Evolutionary conservation across 2,113 vertebrate species (phyloP).

Genomic region (Triplophysa siluroides): DNA sequence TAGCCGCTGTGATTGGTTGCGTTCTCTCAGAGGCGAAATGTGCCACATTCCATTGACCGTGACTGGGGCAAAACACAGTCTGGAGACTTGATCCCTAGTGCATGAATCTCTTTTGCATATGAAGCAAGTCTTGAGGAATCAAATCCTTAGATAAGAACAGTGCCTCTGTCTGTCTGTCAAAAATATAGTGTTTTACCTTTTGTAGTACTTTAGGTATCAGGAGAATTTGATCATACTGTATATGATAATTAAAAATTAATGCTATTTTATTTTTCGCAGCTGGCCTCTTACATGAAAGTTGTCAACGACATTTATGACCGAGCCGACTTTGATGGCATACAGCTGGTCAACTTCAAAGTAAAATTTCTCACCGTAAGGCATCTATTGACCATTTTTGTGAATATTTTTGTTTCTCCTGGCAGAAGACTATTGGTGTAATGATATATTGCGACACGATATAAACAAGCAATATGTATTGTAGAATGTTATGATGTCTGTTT

Average conservation of each 20-base stretch:
- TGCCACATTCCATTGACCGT: constrained; percentile 6
- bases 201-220: too few species aligned
- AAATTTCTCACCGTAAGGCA: constrained; percentile 76
- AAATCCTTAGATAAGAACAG: constrained; percentile 11
- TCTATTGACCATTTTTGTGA: background rate
- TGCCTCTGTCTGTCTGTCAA: too few species aligned
- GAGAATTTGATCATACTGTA: too few species aligned
- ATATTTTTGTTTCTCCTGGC: too few species aligned
- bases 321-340: constrained; percentile 73
- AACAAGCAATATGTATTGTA: too few species aligned
- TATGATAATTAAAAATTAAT: background rate
- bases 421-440: too few species aligned
- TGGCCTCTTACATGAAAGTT: constrained; percentile 72
- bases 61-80: constrained; percentile 22
- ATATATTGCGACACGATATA: too few species aligned
- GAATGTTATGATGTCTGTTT: too few species aligned
- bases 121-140: constrained; percentile 7
- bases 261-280: constrained; percentile 59
- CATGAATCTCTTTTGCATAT: constrained; percentile 1
- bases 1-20: background rate
- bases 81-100: background rate
- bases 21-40: background rate
- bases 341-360: constrained; percentile 80
- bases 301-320: constrained; percentile 78
- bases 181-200: background rate